phyloP scores from a whole-genome alignment of 2,888 invertebrate species.

The Psylliodes chrysocephalus region DNA sequence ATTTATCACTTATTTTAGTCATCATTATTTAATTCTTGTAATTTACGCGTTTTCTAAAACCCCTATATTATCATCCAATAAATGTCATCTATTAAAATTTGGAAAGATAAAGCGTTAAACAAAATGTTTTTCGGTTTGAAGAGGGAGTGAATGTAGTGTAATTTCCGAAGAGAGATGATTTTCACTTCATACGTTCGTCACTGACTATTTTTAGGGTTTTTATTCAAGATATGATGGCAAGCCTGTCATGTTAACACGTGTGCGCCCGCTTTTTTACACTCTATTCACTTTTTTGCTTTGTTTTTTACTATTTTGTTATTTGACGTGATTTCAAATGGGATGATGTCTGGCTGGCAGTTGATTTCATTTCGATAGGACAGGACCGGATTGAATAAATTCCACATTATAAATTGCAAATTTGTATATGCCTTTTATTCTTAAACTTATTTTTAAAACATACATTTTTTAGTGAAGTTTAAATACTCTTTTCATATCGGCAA shows the following conservation, averaged over 20 bases:
- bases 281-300: slow-evolving; percentile 42
- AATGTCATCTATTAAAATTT: slow-evolving; percentile 15
- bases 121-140: slow-evolving; percentile 53
- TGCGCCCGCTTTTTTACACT: slow-evolving; percentile 37
- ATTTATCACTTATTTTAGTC: no score
- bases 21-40: no score
- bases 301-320: slow-evolving; percentile 44
- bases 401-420: no score
- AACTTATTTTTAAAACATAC: no score
- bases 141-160: slow-evolving; percentile 51
- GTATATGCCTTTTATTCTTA: no score
- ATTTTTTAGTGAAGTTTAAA: no score
- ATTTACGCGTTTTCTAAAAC: no score
- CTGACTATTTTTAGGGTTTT: slow-evolving; percentile 58
- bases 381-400: no score
- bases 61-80: no score
- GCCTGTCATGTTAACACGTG: slow-evolving; percentile 61
- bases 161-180: slow-evolving; percentile 58
- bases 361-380: slow-evolving; percentile 48
- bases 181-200: slow-evolving; percentile 45
- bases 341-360: slow-evolving; percentile 51
- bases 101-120: slow-evolving; percentile 23
- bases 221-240: slow-evolving; percentile 57
- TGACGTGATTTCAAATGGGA: slow-evolving; percentile 54
- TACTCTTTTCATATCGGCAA: no score